A percentile compares a stretch with the other conserved stretches of the same genome.
Evolutionary conservation across 2,797 vertebrate genomes (phyloP).

Genomic region (Acrossocheilus wenchowensis): DNA sequence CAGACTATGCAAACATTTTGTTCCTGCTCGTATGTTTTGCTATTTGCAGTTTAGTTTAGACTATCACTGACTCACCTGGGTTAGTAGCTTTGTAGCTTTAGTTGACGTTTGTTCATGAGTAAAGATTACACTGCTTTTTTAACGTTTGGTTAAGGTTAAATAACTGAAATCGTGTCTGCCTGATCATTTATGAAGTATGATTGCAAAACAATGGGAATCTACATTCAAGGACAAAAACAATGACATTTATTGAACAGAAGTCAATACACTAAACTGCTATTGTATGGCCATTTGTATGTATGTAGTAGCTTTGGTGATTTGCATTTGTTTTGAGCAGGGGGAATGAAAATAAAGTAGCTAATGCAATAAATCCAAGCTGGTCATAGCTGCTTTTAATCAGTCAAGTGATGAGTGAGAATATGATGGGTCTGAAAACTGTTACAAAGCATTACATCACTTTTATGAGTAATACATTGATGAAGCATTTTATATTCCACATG

Average conservation of each 20-base stretch:
- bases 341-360: conserved; percentile 85
- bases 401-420: not conserved
- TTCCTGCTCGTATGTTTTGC: conserved; percentile 80
- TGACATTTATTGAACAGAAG: conserved; percentile 62
- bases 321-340: conserved; percentile 77
- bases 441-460: not conserved
- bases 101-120: conserved; percentile 37
- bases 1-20: conserved; percentile 90
- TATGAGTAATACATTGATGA: not conserved
- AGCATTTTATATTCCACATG: not conserved
- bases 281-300: conserved; percentile 83
- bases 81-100: conserved; percentile 73
- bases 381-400: conserved; percentile 18
- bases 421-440: not conserved
- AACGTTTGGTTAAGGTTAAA: conserved; percentile 47
- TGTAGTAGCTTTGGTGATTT: conserved; percentile 81
- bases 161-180: conserved; percentile 34
- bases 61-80: conserved; percentile 63
- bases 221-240: conserved; percentile 62
- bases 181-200: conserved; percentile 46
- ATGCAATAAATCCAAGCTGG: conserved; percentile 83
- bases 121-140: conserved; percentile 32
- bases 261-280: conserved; percentile 70
- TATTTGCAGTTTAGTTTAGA: conserved; percentile 73
- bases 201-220: conserved; percentile 56